A percentile compares a stretch with the other conserved stretches of the same genome.
Conservation (phyloP, 35 echinoderm and acorn worm genomes). For the Patiria miniata region DNA sequence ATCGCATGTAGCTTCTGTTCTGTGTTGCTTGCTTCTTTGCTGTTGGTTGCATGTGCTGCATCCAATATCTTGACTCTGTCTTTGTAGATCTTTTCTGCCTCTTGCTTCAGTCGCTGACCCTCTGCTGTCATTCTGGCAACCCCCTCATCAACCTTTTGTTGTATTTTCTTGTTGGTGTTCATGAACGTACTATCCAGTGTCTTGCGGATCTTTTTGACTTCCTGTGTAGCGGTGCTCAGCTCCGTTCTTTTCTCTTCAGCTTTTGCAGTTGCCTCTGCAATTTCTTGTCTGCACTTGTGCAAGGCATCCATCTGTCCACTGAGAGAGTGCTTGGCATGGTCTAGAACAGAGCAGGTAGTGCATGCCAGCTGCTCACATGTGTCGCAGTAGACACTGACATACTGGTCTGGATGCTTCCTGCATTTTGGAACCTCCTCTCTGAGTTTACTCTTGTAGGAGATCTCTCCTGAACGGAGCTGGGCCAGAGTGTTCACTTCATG, state of each 20-base stretch:
- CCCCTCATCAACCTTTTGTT: background rate
- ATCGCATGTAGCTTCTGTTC: background rate
- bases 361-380: slow-evolving; percentile 1
- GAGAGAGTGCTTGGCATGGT: background rate
- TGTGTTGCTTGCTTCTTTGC: background rate
- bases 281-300: background rate
- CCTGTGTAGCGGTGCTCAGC: background rate
- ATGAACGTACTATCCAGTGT: too few species aligned
- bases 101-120: background rate
- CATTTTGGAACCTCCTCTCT: background rate
- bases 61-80: background rate
- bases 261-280: background rate
- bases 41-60: background rate
- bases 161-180: too few species aligned
- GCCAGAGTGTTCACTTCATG: slow-evolving; percentile 1
- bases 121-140: background rate
- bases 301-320: background rate
- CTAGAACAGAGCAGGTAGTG: background rate
- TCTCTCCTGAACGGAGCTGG: background rate
- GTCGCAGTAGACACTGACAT: background rate
- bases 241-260: background rate
- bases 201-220: background rate
- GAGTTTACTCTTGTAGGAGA: background rate
- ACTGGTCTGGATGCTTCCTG: background rate
- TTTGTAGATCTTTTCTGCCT: background rate